Evolutionary conservation across 37 sponge, comb jelly and placozoan species (phyloP).

Genomic region (Crambe crambe): DNA sequence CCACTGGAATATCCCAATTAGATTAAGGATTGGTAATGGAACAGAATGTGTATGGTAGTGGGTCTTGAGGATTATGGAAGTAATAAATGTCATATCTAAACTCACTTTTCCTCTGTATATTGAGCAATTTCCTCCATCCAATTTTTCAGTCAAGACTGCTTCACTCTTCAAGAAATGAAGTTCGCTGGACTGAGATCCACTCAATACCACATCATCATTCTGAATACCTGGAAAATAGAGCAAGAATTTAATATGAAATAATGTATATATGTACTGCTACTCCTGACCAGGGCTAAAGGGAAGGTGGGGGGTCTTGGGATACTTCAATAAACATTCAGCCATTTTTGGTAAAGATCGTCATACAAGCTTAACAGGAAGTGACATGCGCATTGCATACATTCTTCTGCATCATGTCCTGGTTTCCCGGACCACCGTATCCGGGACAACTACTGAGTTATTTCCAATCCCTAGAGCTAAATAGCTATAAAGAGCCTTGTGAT

Average conservation of each 20-base stretch:
- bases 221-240: conserved; percentile 24
- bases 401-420: neutral
- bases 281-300: too few species aligned
- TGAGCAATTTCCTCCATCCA: conserved; percentile 83
- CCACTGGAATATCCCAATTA: too few species aligned
- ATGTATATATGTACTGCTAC: too few species aligned
- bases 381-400: neutral
- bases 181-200: neutral
- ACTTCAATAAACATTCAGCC: too few species aligned
- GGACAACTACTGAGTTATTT: conserved; percentile 14
- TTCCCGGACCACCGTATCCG: conserved; percentile 26
- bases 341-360: too few species aligned
- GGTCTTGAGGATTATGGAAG: too few species aligned
- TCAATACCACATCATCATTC: conserved; percentile 40
- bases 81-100: too few species aligned
- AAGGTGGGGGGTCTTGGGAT: too few species aligned
- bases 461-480: neutral
- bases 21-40: neutral
- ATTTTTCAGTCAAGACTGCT: conserved; percentile 75
- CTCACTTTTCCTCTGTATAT: conserved; percentile 67
- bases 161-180: conserved; percentile 53
- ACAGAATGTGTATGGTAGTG: too few species aligned
- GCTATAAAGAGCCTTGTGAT: neutral
- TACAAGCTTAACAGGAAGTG: too few species aligned
- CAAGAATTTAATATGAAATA: too few species aligned